These are phyloP conservation scores for Agrotis ipsilon DNA, from an alignment of 2,888 invertebrate genomes.

Conservation along the genomic window DNA sequence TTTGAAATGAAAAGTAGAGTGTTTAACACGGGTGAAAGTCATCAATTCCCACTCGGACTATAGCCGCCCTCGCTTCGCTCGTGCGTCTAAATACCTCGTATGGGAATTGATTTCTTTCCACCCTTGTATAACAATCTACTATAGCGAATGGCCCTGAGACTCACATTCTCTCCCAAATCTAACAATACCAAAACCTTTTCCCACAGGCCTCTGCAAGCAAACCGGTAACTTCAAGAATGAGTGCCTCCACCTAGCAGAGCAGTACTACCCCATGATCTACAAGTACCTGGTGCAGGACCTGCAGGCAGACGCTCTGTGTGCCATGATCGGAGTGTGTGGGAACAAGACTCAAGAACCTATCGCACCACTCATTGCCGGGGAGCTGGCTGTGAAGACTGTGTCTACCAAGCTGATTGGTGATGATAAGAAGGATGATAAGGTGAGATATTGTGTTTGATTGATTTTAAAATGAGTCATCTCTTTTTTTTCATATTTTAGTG, in stretches of 20 bases:
- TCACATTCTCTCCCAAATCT: too few species aligned
- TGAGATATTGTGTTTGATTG: constrained; percentile 48
- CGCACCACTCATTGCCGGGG: constrained; percentile 92
- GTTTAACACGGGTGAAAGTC: too few species aligned
- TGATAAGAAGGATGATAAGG: constrained; percentile 80
- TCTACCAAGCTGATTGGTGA: constrained; percentile 77
- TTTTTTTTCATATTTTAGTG: too few species aligned
- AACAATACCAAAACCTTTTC: neutral
- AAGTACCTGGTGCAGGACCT: constrained; percentile 93
- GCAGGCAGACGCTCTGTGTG: constrained; percentile 93
- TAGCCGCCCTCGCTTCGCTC: too few species aligned
- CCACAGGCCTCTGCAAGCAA: constrained; percentile 94
- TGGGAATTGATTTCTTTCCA: too few species aligned
- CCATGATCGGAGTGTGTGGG: constrained; percentile 94
- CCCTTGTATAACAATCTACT: too few species aligned
- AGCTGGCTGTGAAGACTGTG: constrained; percentile 79
- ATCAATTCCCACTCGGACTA: too few species aligned
- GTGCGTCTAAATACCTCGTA: too few species aligned
- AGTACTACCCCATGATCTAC: constrained; percentile 95
- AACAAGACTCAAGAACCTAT: constrained; percentile 83
- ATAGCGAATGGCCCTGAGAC: too few species aligned
- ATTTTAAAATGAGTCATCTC: neutral
- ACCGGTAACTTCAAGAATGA: constrained; percentile 94
- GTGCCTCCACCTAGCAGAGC: constrained; percentile 94
- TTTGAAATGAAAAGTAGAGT: too few species aligned